These are phyloP conservation scores for Acanthosepion esculentum DNA, from an alignment of 2,888 invertebrate species.

Conservation along the genomic window DNA sequence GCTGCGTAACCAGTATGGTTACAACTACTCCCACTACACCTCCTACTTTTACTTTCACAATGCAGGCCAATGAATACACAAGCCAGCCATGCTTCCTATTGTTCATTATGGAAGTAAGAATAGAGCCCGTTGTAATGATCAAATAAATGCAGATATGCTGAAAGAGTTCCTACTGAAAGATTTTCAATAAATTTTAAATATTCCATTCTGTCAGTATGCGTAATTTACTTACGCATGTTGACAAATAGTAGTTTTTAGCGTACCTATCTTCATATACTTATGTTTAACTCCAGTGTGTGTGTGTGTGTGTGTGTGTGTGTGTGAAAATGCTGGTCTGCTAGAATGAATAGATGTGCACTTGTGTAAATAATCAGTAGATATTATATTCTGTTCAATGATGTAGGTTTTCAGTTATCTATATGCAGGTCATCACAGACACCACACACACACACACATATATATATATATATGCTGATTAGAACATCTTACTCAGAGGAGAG, in stretches of 20 bases:
- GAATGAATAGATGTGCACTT: neutral
- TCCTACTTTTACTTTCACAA: neutral
- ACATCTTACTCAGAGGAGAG: too few species aligned
- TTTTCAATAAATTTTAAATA: neutral
- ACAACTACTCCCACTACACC: neutral
- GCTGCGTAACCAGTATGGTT: neutral
- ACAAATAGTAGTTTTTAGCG: too few species aligned
- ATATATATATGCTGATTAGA: too few species aligned
- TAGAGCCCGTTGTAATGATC: neutral
- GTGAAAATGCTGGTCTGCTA: neutral
- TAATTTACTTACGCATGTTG: neutral
- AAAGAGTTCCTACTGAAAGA: neutral
- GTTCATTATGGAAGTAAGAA: neutral
- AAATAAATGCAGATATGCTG: neutral
- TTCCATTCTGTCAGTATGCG: neutral
- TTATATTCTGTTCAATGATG: neutral
- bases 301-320: neutral
- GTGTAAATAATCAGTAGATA: neutral
- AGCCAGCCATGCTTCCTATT: neutral
- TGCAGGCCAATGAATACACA: neutral
- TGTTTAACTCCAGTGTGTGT: neutral
- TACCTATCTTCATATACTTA: too few species aligned
- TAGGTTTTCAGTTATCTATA: neutral
- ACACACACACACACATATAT: too few species aligned
- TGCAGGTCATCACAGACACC: neutral